Evolutionary conservation across 2,888 invertebrate genomes (phyloP), one percentile per base, ranked within the genome.

Genomic region (Drosophila silvestris): DNA sequence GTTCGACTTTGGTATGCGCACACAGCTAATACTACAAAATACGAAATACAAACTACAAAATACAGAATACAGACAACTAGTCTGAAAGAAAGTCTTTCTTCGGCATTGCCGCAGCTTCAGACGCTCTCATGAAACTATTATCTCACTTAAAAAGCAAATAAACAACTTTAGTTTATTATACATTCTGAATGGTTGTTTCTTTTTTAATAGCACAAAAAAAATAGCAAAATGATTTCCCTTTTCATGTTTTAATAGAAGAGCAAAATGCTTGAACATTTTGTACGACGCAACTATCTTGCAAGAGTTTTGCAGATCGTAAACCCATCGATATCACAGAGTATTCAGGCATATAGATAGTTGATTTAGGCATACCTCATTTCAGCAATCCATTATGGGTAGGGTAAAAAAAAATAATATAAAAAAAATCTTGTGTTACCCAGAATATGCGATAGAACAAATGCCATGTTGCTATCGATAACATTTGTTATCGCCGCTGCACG

Each of bases 391-490:
- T 16, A 41, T n/a, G 9, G 5, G 5, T n/a, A 41, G n/a, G 10
- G n/a, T 41, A 41, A 5, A n/a, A 41, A 10, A 41, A 5, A n/a
- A n/a, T 10, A 41, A 0, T 10, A n/a, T 5, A 41, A 16, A 16
- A 47, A 9, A 32, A 26, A 52, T 53, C n/a, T 70, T n/a, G n/a
- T 57, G 28, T 44, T 54, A 47, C 16, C 28, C 12, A 0, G 28
- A 9, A 32, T 37, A 53, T 47, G 28, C 39, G 33, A 67, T 59
- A 53, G 52, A 57, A 30, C 51, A 90, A 89, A 85, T 91, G 85
- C 74, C 82, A 90, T 52, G 47, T 47, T 67, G 73, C 83, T 82
- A 91, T 91, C 87, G 87, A 91, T 88, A 90, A 79, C 83, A 79
- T 74, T 52, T 66, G 62, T 82, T 84, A 81, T 82, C 82, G 72